These are phyloP conservation scores for Palythoa heliodiscus DNA, from an alignment of 92 coral and sea anemone species.

Conservation along the genomic window DNA sequence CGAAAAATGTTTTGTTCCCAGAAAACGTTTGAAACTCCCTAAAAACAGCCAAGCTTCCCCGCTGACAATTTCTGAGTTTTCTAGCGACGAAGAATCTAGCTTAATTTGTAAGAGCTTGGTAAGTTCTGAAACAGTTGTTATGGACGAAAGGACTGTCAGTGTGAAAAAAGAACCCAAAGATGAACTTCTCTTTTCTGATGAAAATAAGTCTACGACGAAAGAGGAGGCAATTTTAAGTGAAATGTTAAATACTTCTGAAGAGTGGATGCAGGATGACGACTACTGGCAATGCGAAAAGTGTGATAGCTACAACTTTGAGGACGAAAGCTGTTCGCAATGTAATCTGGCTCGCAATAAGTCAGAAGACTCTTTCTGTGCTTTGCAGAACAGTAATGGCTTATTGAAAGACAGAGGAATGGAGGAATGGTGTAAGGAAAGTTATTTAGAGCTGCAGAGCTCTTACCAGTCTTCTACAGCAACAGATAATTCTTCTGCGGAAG, in stretches of 20 bases:
- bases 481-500: neutral
- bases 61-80: conserved; percentile 27
- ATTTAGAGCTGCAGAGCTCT: conserved; percentile 31
- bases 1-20: neutral
- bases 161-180: conserved; percentile 11
- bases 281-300: conserved; percentile 62
- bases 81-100: conserved; percentile 28
- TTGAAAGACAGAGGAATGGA: conserved; percentile 25
- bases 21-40: conserved; percentile 24
- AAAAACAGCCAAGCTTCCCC: neutral
- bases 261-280: conserved; percentile 63
- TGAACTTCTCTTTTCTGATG: conserved; percentile 27
- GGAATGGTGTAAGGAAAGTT: conserved; percentile 11
- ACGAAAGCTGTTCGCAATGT: conserved; percentile 39
- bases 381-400: neutral
- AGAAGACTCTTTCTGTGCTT: too few species aligned
- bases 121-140: conserved; percentile 8
- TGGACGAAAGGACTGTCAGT: conserved; percentile 21
- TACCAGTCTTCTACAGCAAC: conserved; percentile 25
- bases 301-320: conserved; percentile 48
- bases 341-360: neutral
- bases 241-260: conserved; percentile 16
- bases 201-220: conserved; percentile 15
- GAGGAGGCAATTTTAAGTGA: conserved; percentile 32
- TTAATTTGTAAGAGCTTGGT: neutral